Evolutionary conservation across 1,140 invertebrate genomes (phyloP).

Genomic region (Euglossa dilemma): DNA sequence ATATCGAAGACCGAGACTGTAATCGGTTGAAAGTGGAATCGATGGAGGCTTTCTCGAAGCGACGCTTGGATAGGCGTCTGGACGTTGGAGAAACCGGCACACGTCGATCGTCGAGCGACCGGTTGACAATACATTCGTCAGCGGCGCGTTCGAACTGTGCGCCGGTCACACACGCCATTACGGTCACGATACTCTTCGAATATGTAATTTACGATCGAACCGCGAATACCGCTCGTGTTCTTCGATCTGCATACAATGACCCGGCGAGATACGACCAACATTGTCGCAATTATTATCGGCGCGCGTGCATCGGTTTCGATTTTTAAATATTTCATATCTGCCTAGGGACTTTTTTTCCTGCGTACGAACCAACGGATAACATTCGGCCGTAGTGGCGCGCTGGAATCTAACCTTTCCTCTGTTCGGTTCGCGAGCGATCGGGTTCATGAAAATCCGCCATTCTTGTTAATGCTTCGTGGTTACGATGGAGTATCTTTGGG

Average conservation of each 20-base stretch:
- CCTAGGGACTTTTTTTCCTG: neutral
- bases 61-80: too few species aligned
- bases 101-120: neutral
- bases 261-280: conserved; percentile 31
- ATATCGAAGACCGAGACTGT: too few species aligned
- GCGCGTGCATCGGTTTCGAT: conserved; percentile 31
- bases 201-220: conserved; percentile 35
- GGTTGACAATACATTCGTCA: conserved; percentile 37
- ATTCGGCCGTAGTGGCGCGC: neutral
- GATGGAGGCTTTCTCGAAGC: conserved; percentile 9
- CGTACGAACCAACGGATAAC: neutral
- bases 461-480: too few species aligned
- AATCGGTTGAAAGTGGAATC: neutral
- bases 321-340: conserved; percentile 41
- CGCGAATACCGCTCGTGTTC: conserved; percentile 42
- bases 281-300: conserved; percentile 53
- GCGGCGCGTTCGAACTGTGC: neutral
- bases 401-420: conserved; percentile 34
- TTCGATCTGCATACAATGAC: conserved; percentile 56
- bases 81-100: neutral
- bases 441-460: neutral
- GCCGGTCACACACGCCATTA: conserved; percentile 12
- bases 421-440: neutral
- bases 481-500: too few species aligned
- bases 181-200: conserved; percentile 53